Conservation (phyloP, 1,140 invertebrate genomes). For the Xylocopa sonorina region DNA sequence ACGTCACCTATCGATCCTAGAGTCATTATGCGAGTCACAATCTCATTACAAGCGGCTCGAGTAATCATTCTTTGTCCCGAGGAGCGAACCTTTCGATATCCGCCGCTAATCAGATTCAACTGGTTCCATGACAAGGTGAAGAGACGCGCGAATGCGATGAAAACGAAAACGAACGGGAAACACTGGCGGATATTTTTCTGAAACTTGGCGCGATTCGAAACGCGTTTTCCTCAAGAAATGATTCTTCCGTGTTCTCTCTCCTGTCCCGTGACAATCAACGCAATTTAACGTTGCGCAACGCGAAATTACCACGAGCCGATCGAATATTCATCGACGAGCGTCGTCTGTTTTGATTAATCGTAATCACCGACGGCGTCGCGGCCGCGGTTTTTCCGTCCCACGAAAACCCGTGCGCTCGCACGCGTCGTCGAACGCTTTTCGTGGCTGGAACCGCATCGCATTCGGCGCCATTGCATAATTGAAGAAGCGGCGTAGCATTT, state of each 20-base stretch:
- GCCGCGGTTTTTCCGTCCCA: neutral
- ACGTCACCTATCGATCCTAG: conserved; percentile 49
- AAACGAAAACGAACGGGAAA: neutral
- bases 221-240: neutral
- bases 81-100: conserved; percentile 9
- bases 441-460: neutral
- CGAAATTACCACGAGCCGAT: neutral
- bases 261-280: neutral
- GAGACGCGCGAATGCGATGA: neutral
- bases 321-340: conserved; percentile 24
- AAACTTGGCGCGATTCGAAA: neutral
- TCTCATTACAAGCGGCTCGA: conserved; percentile 38
- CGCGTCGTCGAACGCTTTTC: conserved; percentile 19
- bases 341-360: conserved; percentile 6
- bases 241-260: neutral
- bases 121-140: neutral
- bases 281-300: conserved; percentile 34
- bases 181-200: neutral
- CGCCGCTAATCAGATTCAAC: neutral
- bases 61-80: conserved; percentile 26
- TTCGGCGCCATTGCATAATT: conserved; percentile 55
- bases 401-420: neutral
- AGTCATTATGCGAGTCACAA: conserved; percentile 49
- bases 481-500: conserved; percentile 57
- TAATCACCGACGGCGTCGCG: neutral